Evolutionary conservation across 2,113 vertebrate species (phyloP).

Genomic region (Gorsachius goisagi): DNA sequence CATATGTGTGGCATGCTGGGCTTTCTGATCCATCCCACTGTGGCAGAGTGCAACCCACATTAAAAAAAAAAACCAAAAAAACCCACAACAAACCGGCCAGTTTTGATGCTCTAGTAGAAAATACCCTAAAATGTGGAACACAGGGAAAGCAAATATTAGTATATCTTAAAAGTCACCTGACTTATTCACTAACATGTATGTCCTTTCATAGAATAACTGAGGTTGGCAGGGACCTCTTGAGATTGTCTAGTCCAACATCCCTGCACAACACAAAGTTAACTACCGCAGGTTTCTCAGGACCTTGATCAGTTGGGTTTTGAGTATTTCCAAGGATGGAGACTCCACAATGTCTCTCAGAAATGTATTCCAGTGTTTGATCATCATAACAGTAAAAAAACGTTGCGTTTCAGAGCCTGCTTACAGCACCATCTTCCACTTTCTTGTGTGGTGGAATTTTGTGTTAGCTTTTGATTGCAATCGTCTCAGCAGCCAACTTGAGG

Average conservation of each 20-base stretch:
- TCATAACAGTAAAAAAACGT: background rate
- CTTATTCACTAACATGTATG: background rate
- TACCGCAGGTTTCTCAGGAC: background rate
- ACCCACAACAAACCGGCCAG: too few species aligned
- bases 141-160: background rate
- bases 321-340: background rate
- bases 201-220: background rate
- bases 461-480: background rate
- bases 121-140: background rate
- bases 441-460: background rate
- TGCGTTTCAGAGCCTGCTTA: background rate
- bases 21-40: background rate
- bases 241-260: background rate
- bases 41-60: accelerated
- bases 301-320: background rate
- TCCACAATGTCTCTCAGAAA: background rate
- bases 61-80: background rate
- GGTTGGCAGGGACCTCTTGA: background rate
- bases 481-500: background rate
- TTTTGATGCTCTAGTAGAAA: background rate
- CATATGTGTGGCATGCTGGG: background rate
- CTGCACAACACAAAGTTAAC: background rate
- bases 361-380: background rate
- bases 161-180: background rate
- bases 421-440: background rate